These are phyloP conservation scores for Drosophila littoralis DNA, from an alignment of 1,140 invertebrate species.

Conservation along the genomic window DNA sequence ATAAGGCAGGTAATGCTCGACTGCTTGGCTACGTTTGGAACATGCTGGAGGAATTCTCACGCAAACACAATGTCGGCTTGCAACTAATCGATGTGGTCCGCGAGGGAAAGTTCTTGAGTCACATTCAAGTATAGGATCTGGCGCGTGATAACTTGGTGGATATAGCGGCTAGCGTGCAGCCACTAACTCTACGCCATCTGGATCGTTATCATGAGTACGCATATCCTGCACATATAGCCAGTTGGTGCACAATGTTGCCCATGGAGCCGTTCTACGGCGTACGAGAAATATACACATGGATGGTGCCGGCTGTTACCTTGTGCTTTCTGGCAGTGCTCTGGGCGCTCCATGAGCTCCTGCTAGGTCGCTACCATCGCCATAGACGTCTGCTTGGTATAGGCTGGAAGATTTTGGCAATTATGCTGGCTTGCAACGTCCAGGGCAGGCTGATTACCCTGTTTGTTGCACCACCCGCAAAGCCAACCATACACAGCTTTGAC, in stretches of 20 bases:
- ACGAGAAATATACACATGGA: slow-evolving; percentile 18
- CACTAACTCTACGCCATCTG: slow-evolving; percentile 29
- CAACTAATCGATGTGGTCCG: slow-evolving; percentile 25
- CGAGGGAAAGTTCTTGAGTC: slow-evolving; percentile 18
- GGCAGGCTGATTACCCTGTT: slow-evolving; percentile 39
- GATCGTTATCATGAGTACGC: slow-evolving; percentile 35
- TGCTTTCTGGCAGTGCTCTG: slow-evolving; percentile 24
- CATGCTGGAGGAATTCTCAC: slow-evolving; percentile 36
- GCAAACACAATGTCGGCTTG: slow-evolving; percentile 48
- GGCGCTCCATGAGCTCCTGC: slow-evolving; percentile 16
- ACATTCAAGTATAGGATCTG: slow-evolving; percentile 49
- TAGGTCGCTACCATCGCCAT: slow-evolving; percentile 19
- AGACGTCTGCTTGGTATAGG: slow-evolving; percentile 30
- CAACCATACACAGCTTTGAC: slow-evolving; percentile 34
- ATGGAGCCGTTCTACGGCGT: slow-evolving; percentile 27
- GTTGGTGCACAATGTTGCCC: slow-evolving; percentile 70
- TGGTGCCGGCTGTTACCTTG: slow-evolving; percentile 12
- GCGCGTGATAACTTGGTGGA: slow-evolving; percentile 38
- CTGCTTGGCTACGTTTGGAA: slow-evolving; percentile 65
- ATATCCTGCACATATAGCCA: slow-evolving; percentile 45
- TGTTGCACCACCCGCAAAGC: slow-evolving; percentile 30
- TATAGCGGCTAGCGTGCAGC: slow-evolving; percentile 58
- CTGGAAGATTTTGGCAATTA: slow-evolving; percentile 41
- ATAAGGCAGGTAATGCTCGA: slow-evolving; percentile 23
- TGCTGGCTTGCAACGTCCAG: slow-evolving; percentile 47